Percentiles rank a stretch among this genome's conserved stretches.
Conservation (phyloP, 2,888 invertebrate species). For the Eupeodes latifasciatus region DNA sequence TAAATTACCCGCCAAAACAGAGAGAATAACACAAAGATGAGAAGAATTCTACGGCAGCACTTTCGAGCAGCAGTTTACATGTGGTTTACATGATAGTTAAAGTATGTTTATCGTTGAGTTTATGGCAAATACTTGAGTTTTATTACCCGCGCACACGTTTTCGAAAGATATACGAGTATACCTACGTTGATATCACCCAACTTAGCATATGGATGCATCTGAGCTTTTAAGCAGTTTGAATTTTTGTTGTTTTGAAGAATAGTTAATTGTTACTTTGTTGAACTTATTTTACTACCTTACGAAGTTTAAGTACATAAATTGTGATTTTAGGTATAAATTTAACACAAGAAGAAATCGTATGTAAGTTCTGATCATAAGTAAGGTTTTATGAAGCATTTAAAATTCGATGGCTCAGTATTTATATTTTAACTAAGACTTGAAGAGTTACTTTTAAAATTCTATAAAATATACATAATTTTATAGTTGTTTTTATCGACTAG, state of each 20-base stretch:
- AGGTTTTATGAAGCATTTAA: too few species aligned
- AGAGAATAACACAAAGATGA: slow-evolving; percentile 5
- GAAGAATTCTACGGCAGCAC: slow-evolving; percentile 45
- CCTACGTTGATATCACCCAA: too few species aligned
- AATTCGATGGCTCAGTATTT: too few species aligned
- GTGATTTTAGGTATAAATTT: too few species aligned
- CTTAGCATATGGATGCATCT: slow-evolving; percentile 35
- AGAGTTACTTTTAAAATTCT: too few species aligned
- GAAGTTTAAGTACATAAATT: too few species aligned
- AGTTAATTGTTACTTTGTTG: background rate
- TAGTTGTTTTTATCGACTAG: too few species aligned
- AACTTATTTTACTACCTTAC: too few species aligned
- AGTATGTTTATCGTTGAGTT: slow-evolving; percentile 64
- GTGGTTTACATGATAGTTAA: slow-evolving; percentile 66
- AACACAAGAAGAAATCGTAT: too few species aligned
- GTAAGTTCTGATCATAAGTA: too few species aligned
- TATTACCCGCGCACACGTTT: slow-evolving; percentile 63
- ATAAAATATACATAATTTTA: too few species aligned
- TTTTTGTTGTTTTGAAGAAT: background rate
- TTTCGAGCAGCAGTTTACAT: slow-evolving; percentile 26
- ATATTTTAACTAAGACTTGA: too few species aligned
- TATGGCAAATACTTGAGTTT: slow-evolving; percentile 68
- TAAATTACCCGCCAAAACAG: slow-evolving; percentile 81
- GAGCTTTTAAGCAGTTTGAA: background rate
- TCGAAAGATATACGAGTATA: slow-evolving; percentile 44